Evolutionary conservation across 2,113 vertebrate genomes (phyloP).

Genomic region (Hemicordylus capensis): DNA sequence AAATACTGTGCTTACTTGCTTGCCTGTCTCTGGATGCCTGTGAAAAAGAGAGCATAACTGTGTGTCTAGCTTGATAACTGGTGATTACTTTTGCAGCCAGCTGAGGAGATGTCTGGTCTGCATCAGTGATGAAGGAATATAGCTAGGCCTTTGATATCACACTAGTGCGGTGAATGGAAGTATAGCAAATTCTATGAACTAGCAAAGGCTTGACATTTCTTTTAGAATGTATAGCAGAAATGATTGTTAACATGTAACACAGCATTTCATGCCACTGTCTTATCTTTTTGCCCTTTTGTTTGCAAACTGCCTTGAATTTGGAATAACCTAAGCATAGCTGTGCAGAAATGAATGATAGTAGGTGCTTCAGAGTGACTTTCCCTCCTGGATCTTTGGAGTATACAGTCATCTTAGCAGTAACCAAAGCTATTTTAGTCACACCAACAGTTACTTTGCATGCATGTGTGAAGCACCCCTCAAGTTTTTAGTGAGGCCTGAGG

Average conservation of each 20-base stretch:
- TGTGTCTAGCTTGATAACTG: slow-evolving; percentile 1
- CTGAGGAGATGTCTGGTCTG: not conserved
- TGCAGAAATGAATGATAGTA: not conserved
- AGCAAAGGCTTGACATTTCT: not conserved
- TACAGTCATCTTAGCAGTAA: not conserved
- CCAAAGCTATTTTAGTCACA: not conserved
- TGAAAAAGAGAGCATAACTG: not conserved
- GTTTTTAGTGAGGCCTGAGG: not conserved
- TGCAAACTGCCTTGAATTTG: not conserved
- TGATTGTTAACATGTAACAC: not conserved
- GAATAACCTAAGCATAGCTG: not conserved
- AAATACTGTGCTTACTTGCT: not conserved
- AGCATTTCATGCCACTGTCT: too few species aligned
- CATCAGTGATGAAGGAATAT: not conserved
- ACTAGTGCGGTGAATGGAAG: not conserved
- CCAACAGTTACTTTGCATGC: not conserved
- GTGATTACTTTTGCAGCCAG: not conserved
- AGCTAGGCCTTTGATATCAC: not conserved
- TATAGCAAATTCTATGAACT: not conserved
- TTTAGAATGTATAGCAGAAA: not conserved
- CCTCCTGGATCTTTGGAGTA: not conserved
- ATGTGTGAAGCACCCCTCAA: not conserved
- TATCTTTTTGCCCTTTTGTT: not conserved
- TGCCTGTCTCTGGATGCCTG: not conserved
- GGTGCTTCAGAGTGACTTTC: not conserved